Conservation (phyloP, 30 jellyfish, hydroid and myxozoan genomes). For the Aurelia aurita complex sp. Pacific region DNA sequence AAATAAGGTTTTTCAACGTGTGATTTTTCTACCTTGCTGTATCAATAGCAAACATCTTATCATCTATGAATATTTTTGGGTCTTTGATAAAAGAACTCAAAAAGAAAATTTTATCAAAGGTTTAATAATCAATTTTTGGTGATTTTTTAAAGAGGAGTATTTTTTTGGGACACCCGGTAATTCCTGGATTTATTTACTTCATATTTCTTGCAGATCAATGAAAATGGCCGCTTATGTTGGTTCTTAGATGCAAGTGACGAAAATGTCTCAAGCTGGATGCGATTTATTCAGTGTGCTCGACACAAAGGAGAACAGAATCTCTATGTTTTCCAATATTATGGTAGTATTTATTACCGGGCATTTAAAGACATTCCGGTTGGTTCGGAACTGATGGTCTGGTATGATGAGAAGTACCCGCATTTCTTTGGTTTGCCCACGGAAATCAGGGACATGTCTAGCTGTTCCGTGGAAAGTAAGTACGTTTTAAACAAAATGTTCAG, state of each 20-base stretch:
- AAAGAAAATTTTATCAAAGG: no score
- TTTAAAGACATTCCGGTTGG: conserved; percentile 95
- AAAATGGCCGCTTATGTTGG: conserved; percentile 78
- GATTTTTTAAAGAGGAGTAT: no score
- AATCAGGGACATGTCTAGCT: conserved; percentile 89
- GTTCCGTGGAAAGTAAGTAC: conserved; percentile 93
- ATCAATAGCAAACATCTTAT: no score
- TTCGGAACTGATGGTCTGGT: conserved; percentile 94
- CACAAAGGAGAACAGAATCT: conserved; percentile 94
- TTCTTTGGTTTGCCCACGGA: conserved; percentile 93
- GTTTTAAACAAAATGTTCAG: neutral
- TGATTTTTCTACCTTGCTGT: no score
- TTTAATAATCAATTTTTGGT: no score
- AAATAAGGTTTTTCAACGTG: no score
- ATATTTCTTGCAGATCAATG: conserved; percentile 73
- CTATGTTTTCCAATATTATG: conserved; percentile 92
- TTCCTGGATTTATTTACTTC: neutral
- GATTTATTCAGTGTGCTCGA: conserved; percentile 97
- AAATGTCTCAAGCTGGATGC: conserved; percentile 97
- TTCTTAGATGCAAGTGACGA: conserved; percentile 98
- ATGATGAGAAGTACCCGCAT: conserved; percentile 98
- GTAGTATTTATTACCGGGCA: conserved; percentile 97
- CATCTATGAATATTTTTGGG: no score
- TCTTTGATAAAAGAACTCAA: no score
- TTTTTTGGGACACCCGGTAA: no score